A percentile compares a stretch with the other conserved stretches of the same genome.
Conservation (phyloP, 2,113 vertebrate genomes). For the Atherinomorus stipes region DNA sequence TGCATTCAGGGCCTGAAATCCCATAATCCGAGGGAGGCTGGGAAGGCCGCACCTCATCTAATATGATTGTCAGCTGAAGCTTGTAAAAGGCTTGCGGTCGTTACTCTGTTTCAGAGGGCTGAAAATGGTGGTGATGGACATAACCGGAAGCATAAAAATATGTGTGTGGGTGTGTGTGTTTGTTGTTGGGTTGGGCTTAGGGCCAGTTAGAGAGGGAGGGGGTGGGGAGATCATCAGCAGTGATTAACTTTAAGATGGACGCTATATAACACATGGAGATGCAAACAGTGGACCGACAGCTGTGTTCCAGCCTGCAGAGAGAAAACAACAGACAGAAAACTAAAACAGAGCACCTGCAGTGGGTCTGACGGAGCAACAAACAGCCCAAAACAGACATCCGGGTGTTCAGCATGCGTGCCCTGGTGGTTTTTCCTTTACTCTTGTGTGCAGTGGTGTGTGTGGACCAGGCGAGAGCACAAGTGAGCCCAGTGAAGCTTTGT, state of each 20-base stretch:
- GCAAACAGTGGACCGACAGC: not conserved
- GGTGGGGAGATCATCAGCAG: slow-evolving; percentile 34
- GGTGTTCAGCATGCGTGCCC: slow-evolving; percentile 70
- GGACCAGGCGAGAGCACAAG: slow-evolving; percentile 62
- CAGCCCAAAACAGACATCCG: not conserved
- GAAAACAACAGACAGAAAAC: not conserved
- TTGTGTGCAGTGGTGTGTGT: slow-evolving; percentile 64
- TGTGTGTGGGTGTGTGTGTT: slow-evolving; percentile 16
- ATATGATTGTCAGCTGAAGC: slow-evolving; percentile 65
- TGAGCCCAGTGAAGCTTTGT: slow-evolving; percentile 84
- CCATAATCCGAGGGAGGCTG: slow-evolving; percentile 39
- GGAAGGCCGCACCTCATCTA: slow-evolving; percentile 53
- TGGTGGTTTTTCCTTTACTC: slow-evolving; percentile 74
- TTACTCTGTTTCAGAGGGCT: slow-evolving; percentile 34
- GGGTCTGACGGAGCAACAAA: slow-evolving; percentile 3
- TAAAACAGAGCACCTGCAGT: slow-evolving; percentile 6
- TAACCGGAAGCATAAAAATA: slow-evolving; percentile 63
- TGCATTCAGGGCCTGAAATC: slow-evolving; percentile 58
- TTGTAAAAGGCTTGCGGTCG: slow-evolving; percentile 67
- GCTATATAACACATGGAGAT: slow-evolving; percentile 49
- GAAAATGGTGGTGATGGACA: slow-evolving; percentile 62
- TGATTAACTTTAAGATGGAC: slow-evolving; percentile 28
- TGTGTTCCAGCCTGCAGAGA: not conserved
- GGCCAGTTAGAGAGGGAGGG: slow-evolving; percentile 25
- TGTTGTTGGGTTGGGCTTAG: slow-evolving; percentile 54